Evolutionary conservation across 2,888 invertebrate genomes (phyloP).

Genomic region (Acanthosepion lycidas): DNA sequence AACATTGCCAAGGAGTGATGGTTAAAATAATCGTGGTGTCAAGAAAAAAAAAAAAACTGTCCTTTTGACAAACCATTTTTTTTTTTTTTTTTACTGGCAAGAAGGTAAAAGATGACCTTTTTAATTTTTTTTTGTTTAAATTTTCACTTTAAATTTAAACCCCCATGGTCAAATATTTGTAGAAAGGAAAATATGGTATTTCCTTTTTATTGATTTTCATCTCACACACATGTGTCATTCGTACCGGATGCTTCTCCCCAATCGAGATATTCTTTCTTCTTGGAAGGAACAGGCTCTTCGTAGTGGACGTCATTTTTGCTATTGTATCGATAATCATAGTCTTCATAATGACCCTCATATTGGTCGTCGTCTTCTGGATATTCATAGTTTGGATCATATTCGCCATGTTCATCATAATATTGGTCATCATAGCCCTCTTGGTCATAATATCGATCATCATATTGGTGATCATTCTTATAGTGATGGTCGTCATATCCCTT

Average conservation of each 20-base stretch:
- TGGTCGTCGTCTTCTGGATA: not conserved
- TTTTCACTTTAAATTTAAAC: not conserved
- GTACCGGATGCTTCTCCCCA: not conserved
- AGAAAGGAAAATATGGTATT: not conserved
- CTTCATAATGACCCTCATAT: not conserved
- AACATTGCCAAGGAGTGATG: too few species aligned
- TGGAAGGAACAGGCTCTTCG: not conserved
- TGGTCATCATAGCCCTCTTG: not conserved
- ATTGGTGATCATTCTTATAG: not conserved
- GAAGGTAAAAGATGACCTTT: too few species aligned
- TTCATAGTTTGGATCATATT: not conserved
- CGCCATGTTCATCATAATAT: not conserved
- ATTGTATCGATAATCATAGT: not conserved
- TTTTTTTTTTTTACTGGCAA: too few species aligned
- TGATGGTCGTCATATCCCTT: not conserved
- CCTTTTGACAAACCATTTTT: too few species aligned
- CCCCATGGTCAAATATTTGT: not conserved
- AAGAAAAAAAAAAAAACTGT: too few species aligned
- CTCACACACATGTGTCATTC: not conserved
- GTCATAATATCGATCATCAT: not conserved
- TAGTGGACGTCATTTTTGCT: not conserved
- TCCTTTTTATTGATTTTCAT: not conserved
- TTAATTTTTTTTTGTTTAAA: too few species aligned
- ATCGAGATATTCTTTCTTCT: not conserved
- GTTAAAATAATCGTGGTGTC: too few species aligned